Percentiles rank a stretch among this genome's conserved stretches.
phyloP scores from a whole-genome alignment of 2,797 vertebrate genomes.

The Coregonus suidteri region DNA sequence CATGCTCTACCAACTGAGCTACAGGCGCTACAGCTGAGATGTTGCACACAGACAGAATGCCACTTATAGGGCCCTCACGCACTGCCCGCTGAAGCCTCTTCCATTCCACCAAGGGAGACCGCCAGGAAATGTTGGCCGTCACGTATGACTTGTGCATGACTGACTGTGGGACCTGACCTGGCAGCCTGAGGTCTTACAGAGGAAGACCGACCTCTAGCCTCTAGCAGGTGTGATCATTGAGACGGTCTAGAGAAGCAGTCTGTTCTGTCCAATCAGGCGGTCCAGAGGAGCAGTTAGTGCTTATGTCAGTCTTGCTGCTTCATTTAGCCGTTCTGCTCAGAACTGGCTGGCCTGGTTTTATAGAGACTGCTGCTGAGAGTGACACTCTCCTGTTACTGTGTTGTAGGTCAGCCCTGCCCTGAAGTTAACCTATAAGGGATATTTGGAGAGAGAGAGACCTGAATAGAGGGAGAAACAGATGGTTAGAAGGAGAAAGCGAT shows the following conservation, averaged over 20 bases:
- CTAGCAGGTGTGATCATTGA: slow-evolving; percentile 23
- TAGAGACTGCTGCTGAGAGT: background rate
- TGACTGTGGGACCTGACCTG: slow-evolving; percentile 18
- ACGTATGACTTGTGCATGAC: slow-evolving; percentile 60
- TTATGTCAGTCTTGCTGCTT: slow-evolving; percentile 57
- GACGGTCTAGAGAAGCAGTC: background rate
- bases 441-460: no score
- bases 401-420: background rate
- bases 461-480: no score
- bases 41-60: background rate
- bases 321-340: slow-evolving; percentile 44
- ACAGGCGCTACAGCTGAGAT: no score
- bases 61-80: background rate
- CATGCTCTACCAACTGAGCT: no score
- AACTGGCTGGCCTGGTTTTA: slow-evolving; percentile 18
- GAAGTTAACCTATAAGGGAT: background rate
- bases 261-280: no score
- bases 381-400: background rate
- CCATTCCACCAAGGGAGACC: slow-evolving; percentile 14
- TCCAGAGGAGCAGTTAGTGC: slow-evolving; percentile 30
- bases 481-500: no score
- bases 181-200: slow-evolving; percentile 31
- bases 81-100: background rate
- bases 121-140: slow-evolving; percentile 32
- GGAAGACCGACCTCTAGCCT: slow-evolving; percentile 13